Evolutionary conservation across 2,797 vertebrate species (phyloP), one percentile per base, ranked within the genome.

Genomic region (Arrhamphus sclerolepis): DNA sequence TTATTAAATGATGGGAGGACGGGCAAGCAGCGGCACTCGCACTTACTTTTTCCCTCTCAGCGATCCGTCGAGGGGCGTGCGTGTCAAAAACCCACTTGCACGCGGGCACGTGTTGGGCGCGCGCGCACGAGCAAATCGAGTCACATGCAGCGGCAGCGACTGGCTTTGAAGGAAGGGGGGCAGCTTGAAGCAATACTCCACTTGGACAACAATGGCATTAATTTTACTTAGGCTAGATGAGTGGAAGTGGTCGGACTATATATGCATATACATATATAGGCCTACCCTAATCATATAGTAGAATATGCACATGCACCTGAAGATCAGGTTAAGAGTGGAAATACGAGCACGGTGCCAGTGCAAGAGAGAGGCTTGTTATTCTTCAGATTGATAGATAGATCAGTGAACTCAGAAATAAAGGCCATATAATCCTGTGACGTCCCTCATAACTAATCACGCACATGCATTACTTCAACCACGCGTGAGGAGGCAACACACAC

Each of bases 71-170:
- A 53, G 14, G 40, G 20, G 48, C 49, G 63, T 56, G 66, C 73
- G 65, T 73, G 28, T 29, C 29, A 43, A 61, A 50, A 29, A 46
- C 43, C 6, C 10, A 53, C 50, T 28, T 7, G 60, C 77, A 79
- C 81, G 52, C 64, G 53, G 74, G 83, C 87, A 89, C 87, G 89
- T 88, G 87, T 87, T 77, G 79, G 77, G 58, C 72, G 81, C 69
- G 84, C 75, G 67, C 66, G 50, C 66, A 57, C 58, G 50, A 34
- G 52, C 66, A 69, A 73, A 48, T 60, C 31, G 49, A 81, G 82
- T 85, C 85, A 84, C 87, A 84, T 81, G 83, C 66, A 72, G 76
- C 62, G 60, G 81, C 44, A 57, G 78, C 69, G 83, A 73, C 66
- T 68, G 59, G 53, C 65, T 75, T 17, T 39, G 55, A 40, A 71